These are phyloP conservation scores for Hippopotamyrus pictus DNA, from an alignment of 2,797 vertebrate species.

Conservation along the genomic window DNA sequence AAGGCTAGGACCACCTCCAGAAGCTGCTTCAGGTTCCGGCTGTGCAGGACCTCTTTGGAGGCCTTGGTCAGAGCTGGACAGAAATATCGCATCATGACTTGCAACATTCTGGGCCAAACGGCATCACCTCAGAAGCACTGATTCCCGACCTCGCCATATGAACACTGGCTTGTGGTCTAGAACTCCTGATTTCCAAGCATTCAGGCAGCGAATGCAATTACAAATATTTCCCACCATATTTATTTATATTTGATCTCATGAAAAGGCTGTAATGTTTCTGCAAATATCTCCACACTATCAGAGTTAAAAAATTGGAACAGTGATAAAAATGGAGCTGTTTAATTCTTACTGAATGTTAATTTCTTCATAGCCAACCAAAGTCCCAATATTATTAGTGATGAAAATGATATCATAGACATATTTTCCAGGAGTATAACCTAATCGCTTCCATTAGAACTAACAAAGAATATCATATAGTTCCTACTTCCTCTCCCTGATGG, in stretches of 20 bases:
- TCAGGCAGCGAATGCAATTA: background rate
- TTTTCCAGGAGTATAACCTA: background rate
- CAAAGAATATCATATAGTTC: background rate
- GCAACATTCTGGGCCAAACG: background rate
- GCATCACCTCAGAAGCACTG: background rate
- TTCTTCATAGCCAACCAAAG: background rate
- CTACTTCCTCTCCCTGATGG: background rate
- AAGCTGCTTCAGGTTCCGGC: conserved; percentile 83
- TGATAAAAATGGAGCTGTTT: background rate
- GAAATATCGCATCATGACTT: background rate
- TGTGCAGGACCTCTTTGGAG: conserved; percentile 84
- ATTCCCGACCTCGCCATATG: background rate
- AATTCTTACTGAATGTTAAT: background rate
- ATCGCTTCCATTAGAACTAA: background rate
- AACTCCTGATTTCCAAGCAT: background rate
- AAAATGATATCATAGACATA: background rate
- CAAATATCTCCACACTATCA: background rate
- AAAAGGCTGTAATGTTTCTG: background rate
- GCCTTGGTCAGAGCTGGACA: conserved; percentile 75
- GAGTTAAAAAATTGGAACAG: background rate
- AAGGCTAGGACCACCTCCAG: conserved; percentile 90
- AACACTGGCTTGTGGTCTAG: background rate
- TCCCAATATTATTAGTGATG: background rate
- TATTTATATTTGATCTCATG: background rate
- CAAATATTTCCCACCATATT: background rate